Evolutionary conservation across 1,140 invertebrate species (phyloP), one percentile per base, ranked within the genome.

Genomic region (Zaprionus vittiger): DNA sequence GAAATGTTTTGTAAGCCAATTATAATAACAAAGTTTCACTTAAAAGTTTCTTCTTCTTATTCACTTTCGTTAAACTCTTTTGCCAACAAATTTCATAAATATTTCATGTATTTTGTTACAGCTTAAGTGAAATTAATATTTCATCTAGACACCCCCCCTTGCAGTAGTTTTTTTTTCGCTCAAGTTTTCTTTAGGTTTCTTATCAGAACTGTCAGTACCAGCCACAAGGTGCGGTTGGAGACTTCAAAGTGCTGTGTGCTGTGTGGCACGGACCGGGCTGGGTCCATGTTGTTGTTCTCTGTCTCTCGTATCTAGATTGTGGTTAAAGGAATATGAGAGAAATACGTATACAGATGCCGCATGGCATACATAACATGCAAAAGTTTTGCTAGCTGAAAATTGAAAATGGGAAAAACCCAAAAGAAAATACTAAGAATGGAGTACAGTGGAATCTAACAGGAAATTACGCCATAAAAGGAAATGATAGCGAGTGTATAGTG

Each of bases 171-270:
- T 24, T 44, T 66, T 66, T 56, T n/a, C 28, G 31, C 14, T 2
- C 11, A 72, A 72, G 37, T 61, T 52, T 20, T 63, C 34, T 38
- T 38, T 22, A 31, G 44, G 17, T 68, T 41, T 62, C 66, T 75
- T 75, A 75, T 70, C 66, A 75, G 22, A 63, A 41, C 37, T 69
- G 49, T 24, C 66, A 37, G 28, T 49, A 38, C 57, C 72, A 74
- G 72, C 47, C 47, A 74, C 72, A 69, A 74, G 72, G 73, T 70
- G 73, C 55, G 67, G 67, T 26, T n/a, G 41, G 41, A 47, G 38
- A 64, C 67, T 75, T 71, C 67, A 70, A 75, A 70, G 60, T 52
- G 47, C 4, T n/a, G 4, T 22, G 17, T 11, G 28, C 9, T 20
- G 47, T 52, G 15, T n/a, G 38, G 38, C 15, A 41, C 38, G 38